Evolutionary conservation across 2,888 invertebrate genomes (phyloP).

Genomic region (Brachyptera putata): DNA sequence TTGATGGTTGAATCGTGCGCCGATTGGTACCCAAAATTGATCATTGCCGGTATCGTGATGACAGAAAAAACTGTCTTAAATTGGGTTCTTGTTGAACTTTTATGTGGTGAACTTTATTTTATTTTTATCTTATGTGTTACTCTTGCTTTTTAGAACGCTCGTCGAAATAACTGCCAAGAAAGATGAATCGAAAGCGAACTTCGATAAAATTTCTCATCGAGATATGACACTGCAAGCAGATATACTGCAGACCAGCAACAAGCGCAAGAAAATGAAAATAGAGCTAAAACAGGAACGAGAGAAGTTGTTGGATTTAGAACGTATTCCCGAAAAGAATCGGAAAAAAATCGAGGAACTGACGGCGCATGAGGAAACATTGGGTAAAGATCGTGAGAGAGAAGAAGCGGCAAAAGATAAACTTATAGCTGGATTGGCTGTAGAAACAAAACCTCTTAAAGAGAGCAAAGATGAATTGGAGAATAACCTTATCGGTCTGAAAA

Average conservation of each 20-base stretch:
- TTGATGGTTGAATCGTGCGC: no score
- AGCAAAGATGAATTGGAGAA: slow-evolving; percentile 65
- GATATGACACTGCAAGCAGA: slow-evolving; percentile 54
- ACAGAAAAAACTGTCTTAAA: no score
- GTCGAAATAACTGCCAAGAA: no score
- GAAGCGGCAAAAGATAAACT: slow-evolving; percentile 55
- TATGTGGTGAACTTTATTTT: no score
- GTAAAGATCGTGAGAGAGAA: slow-evolving; percentile 49
- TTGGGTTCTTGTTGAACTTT: no score
- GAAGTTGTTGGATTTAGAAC: slow-evolving; percentile 50
- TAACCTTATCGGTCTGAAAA: slow-evolving; percentile 63
- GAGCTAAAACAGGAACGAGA: slow-evolving; percentile 52
- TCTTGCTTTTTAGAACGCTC: no score
- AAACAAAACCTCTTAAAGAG: slow-evolving; percentile 66
- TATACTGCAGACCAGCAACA: slow-evolving; percentile 63
- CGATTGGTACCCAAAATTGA: no score
- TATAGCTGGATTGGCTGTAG: slow-evolving; percentile 59
- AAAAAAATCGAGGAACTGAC: slow-evolving; percentile 65
- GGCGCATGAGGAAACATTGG: slow-evolving; percentile 51
- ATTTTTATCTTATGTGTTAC: no score
- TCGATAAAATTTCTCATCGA: slow-evolving; percentile 61
- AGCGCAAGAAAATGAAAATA: slow-evolving; percentile 68
- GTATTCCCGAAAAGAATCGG: slow-evolving; percentile 68
- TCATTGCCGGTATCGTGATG: no score
- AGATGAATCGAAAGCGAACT: slow-evolving; percentile 56